These are phyloP conservation scores for Mycetomoellerius zeteki DNA, from an alignment of 1,140 invertebrate genomes.

Conservation along the genomic window DNA sequence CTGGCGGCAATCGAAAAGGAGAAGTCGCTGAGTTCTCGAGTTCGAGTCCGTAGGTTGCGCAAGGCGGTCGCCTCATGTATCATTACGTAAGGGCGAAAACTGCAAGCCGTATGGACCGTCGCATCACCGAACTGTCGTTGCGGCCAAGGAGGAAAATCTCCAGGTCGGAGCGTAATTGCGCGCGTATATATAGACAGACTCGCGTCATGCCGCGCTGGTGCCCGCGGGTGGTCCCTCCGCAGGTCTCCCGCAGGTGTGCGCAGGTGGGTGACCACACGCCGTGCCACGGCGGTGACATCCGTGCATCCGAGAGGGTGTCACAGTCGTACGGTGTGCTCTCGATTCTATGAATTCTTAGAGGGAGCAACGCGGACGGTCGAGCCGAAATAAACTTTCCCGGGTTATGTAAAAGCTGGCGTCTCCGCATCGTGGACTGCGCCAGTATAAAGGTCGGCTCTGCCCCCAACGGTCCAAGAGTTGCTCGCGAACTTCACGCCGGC, in stretches of 20 bases:
- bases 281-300: background rate
- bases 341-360: slow-evolving; percentile 53
- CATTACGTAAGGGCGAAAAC: slow-evolving; percentile 56
- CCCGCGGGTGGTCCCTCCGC: background rate
- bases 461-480: slow-evolving; percentile 84
- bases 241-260: background rate
- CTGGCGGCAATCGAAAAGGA: slow-evolving; percentile 35
- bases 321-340: background rate
- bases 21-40: background rate
- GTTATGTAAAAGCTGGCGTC: slow-evolving; percentile 79
- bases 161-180: background rate
- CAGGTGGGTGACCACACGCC: slow-evolving; percentile 21
- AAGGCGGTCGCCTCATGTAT: slow-evolving; percentile 38
- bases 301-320: background rate
- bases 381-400: slow-evolving; percentile 84
- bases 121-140: background rate
- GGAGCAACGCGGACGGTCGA: slow-evolving; percentile 53
- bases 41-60: slow-evolving; percentile 26
- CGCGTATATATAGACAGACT: background rate
- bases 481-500: slow-evolving; percentile 83
- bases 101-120: slow-evolving; percentile 2
- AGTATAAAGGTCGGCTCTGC: slow-evolving; percentile 85
- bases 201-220: too few relatives aligned
- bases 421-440: slow-evolving; percentile 75
- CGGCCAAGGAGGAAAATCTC: slow-evolving; percentile 13